Conservation (phyloP, 2,888 invertebrate species). For the Caenorhabditis auriculariae region DNA sequence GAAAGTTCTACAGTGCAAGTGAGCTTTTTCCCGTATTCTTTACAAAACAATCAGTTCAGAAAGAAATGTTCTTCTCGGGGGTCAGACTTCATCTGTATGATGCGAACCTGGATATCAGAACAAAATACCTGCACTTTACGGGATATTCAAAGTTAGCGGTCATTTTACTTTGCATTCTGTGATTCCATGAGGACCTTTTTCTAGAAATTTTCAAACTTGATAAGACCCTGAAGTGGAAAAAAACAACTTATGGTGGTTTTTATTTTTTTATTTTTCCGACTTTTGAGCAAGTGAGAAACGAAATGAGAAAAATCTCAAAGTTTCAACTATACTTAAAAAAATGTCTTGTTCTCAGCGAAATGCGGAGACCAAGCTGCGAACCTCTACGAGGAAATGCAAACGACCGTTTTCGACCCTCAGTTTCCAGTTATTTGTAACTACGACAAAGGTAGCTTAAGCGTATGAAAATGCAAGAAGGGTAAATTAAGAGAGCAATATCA, state of each 20-base stretch:
- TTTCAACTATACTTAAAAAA: too few species aligned
- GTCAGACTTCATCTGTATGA: constrained; percentile 55
- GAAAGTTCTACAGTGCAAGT: constrained; percentile 49
- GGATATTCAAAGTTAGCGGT: constrained; percentile 31
- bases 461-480: too few species aligned
- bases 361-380: constrained; percentile 53
- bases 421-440: constrained; percentile 58
- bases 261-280: too few species aligned
- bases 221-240: too few species aligned
- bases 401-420: constrained; percentile 53
- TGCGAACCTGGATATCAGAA: constrained; percentile 60
- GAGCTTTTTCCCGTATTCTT: neutral
- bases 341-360: constrained; percentile 26
- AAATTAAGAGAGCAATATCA: too few species aligned
- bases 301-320: too few species aligned
- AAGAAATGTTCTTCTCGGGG: constrained; percentile 40
- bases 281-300: too few species aligned
- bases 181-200: too few species aligned
- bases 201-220: too few species aligned
- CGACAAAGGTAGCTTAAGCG: constrained; percentile 20
- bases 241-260: too few species aligned
- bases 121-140: constrained; percentile 58
- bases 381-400: constrained; percentile 55
- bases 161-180: too few species aligned
- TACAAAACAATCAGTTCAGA: constrained; percentile 28